phyloP scores from a whole-genome alignment of 2,113 vertebrate genomes.

The Siniperca knerii region DNA sequence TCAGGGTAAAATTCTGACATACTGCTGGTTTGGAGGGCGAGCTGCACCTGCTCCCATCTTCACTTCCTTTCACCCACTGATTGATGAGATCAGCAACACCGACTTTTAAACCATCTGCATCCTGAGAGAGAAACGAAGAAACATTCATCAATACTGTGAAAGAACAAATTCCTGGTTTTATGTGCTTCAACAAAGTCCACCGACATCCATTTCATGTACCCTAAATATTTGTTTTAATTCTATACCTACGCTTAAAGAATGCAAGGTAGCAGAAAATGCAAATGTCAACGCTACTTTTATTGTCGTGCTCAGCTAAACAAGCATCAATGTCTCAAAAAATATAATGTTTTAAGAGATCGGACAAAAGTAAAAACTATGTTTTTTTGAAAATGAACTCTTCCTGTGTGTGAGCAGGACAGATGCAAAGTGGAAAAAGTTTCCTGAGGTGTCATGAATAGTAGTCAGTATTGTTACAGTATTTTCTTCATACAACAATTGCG shows the following conservation, averaged over 20 bases:
- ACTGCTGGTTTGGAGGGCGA: constrained; percentile 78
- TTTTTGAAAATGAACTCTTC: background rate
- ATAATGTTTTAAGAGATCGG: no score
- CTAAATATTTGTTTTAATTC: background rate
- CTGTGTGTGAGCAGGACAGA: background rate
- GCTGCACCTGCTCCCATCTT: constrained; percentile 68
- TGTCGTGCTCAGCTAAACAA: no score
- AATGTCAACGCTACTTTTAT: background rate
- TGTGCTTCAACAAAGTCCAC: background rate
- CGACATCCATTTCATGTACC: background rate
- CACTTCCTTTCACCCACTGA: constrained; percentile 83
- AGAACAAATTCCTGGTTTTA: background rate
- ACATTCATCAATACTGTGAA: background rate
- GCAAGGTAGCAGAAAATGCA: background rate
- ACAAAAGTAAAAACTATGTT: background rate
- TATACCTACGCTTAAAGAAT: background rate
- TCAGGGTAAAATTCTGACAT: constrained; percentile 33
- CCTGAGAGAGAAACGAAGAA: constrained; percentile 67
- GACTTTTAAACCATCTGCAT: constrained; percentile 81
- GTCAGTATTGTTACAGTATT: no score
- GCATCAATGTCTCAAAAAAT: no score
- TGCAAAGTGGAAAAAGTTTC: no score
- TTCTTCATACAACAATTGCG: no score
- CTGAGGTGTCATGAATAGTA: no score
- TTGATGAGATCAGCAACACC: constrained; percentile 83